Conservation (phyloP, 2,797 vertebrate species). For the Ataeniobius toweri region DNA sequence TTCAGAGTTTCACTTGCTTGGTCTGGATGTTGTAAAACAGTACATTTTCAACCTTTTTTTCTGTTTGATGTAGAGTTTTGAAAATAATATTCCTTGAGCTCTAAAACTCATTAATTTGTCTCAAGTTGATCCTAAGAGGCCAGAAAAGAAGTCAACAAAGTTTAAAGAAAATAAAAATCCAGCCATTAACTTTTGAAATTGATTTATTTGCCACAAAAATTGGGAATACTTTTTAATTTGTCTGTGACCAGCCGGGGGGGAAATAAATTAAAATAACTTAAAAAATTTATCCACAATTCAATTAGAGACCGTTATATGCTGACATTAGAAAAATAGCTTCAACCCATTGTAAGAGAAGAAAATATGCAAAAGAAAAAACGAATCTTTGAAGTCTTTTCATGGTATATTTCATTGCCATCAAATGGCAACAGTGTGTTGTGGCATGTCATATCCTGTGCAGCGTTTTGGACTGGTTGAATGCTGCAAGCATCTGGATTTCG, state of each 20-base stretch:
- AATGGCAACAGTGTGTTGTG: no score
- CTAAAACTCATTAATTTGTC: conserved; percentile 28
- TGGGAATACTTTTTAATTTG: conserved; percentile 44
- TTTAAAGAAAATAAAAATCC: conserved; percentile 30
- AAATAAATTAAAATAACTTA: conserved; percentile 21
- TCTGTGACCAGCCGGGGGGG: conserved; percentile 34
- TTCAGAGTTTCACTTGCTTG: background rate
- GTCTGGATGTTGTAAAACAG: background rate
- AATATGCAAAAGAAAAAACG: background rate
- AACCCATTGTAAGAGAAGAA: background rate
- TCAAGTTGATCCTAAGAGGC: conserved; percentile 1
- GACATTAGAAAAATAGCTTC: background rate
- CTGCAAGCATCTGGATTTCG: no score
- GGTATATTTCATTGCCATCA: background rate
- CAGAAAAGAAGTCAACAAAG: conserved; percentile 15
- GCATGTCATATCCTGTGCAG: no score
- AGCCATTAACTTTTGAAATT: conserved; percentile 26
- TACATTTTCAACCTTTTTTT: background rate
- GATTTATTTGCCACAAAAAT: conserved; percentile 41
- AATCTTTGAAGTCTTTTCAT: background rate
- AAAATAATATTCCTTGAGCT: conserved; percentile 13
- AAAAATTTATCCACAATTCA: background rate
- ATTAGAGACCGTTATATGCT: background rate
- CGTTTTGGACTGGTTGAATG: no score
- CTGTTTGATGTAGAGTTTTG: background rate